Conservation (phyloP, 2,888 invertebrate species). For the Drepana falcataria region DNA sequence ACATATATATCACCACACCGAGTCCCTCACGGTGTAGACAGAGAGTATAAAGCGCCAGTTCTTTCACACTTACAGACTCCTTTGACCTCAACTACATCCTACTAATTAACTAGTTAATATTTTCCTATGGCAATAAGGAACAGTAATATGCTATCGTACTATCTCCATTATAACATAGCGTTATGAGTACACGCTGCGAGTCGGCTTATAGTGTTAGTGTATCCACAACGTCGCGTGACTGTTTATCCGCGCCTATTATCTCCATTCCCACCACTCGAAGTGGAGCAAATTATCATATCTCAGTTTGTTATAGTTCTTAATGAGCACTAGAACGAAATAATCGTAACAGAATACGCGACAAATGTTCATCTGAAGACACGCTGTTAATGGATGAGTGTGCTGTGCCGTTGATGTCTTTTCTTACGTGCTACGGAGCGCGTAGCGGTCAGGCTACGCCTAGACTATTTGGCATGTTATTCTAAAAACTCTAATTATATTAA, state of each 20-base stretch:
- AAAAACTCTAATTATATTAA: too few relatives aligned
- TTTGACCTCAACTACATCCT: too few relatives aligned
- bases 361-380: conserved; percentile 1
- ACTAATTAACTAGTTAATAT: too few relatives aligned
- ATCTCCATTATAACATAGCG: not conserved
- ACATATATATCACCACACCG: too few relatives aligned
- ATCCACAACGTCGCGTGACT: conserved; percentile 34
- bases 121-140: conserved; percentile 7
- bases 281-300: conserved; percentile 33
- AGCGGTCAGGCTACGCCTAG: not conserved
- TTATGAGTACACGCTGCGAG: not conserved
- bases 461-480: too few relatives aligned
- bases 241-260: conserved; percentile 23
- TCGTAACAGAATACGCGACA: conserved; percentile 3
- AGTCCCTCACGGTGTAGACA: too few relatives aligned
- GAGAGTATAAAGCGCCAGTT: too few relatives aligned
- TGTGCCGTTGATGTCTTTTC: conserved; percentile 64
- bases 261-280: conserved; percentile 37
- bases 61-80: too few relatives aligned
- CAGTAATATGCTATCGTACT: conserved; percentile 5
- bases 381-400: conserved; percentile 10
- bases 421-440: conserved; percentile 24
- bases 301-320: conserved; percentile 19
- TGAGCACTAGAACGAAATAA: conserved; percentile 9
- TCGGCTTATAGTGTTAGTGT: conserved; percentile 1